These are phyloP conservation scores for Seriola rivoliana DNA, from an alignment of 2,113 vertebrate genomes.

Conservation along the genomic window DNA sequence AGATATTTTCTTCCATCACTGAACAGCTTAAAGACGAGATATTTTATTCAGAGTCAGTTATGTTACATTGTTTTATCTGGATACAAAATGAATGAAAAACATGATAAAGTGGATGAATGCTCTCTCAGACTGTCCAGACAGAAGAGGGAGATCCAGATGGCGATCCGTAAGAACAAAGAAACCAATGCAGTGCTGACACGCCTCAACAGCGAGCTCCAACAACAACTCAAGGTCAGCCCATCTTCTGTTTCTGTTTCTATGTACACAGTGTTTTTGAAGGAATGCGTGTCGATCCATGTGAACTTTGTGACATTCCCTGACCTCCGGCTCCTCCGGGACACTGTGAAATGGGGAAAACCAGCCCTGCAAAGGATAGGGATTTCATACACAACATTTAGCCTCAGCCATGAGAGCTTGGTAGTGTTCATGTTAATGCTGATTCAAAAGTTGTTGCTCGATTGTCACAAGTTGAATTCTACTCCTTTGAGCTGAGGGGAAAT, in stretches of 20 bases:
- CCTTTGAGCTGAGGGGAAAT: constrained; percentile 40
- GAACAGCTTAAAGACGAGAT: background rate
- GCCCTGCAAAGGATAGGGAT: background rate
- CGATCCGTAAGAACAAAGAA: constrained; percentile 97
- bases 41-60: background rate
- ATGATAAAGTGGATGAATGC: background rate
- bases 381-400: background rate
- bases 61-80: background rate
- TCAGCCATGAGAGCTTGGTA: background rate
- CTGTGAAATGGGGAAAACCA: constrained; percentile 25
- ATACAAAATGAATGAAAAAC: background rate
- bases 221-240: constrained; percentile 94
- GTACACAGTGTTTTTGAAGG: background rate
- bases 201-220: constrained; percentile 96
- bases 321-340: constrained; percentile 27
- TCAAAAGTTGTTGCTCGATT: background rate
- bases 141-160: constrained; percentile 95
- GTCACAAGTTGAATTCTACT: constrained; percentile 28
- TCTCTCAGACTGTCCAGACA: constrained; percentile 89
- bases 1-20: constrained; percentile 1
- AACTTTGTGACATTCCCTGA: constrained; percentile 31
- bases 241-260: background rate
- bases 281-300: constrained; percentile 27
- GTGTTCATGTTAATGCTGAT: constrained; percentile 9
- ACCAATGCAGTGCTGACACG: constrained; percentile 94